Base-by-base conservation (phyloP, 2,888 invertebrate genomes). In the Lapara coniferarum region DNA sequence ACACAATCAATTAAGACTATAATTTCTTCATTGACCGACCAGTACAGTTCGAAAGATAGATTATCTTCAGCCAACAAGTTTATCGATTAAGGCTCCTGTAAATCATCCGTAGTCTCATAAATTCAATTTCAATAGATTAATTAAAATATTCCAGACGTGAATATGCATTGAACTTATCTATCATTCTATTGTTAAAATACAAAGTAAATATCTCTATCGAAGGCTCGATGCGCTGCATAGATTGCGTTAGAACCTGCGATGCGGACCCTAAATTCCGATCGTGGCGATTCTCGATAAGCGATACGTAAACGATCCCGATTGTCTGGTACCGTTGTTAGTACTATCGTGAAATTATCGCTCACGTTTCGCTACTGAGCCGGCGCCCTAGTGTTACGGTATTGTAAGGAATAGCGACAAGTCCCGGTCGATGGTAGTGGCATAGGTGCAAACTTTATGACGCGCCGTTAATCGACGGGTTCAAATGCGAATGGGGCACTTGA, bases 331-430 rank as follows among this genome's bases (percentile, higher is more conserved):
- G 91, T 91, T 91, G 79, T 81, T 79, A 78, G 81, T 83, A 79
- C 82, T 90, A 89, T 90, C 89, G 89, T 83, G 88, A 88, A 92
- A 88, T 92, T 92, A 93, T 93, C 90, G 90, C 87, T 90, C 92
- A 92, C 92, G 93, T 89, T 92, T 89, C 83, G 92, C 93, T 92
- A 92, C 92, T 81, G 91, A 84, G 78, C 83, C 81, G 82, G 84
- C 81, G 85, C 84, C 83, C 85, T 66, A 58, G 56, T 85, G 85
- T 87, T 89, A 86, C 83, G 83, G 84, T 87, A 84, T 84, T 80
- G 75, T 76, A 75, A 63, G 59, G 68, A 53, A 68, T 58, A 58
- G 59, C 49, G 46, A 49, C 52, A 59, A 52, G 58, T 68, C 37
- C 37, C 49, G 52, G 44, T 14, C 52, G 14, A 19, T 37, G 58